A percentile compares a stretch with the other conserved stretches of the same genome.
Conservation (phyloP, 2,888 invertebrate genomes). For the Phasia obesa region DNA sequence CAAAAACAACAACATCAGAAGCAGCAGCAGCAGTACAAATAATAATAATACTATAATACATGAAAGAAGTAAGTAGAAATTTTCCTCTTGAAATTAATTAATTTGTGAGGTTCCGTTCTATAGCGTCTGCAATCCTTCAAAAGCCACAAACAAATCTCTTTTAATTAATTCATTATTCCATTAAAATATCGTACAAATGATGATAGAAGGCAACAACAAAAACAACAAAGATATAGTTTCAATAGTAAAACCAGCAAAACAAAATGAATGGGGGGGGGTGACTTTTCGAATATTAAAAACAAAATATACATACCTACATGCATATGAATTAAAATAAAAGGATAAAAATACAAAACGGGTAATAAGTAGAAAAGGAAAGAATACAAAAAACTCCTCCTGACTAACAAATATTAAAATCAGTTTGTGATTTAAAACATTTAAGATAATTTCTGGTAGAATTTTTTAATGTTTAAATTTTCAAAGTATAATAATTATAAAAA, state of each 20-base stretch:
- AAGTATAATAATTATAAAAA: conserved; percentile 43
- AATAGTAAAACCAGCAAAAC: conserved; percentile 9
- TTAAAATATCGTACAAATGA: conserved; percentile 73
- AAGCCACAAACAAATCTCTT: conserved; percentile 81
- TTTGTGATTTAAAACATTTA: conserved; percentile 43
- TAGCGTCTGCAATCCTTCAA: conserved; percentile 76
- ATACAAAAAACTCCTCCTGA: conserved; percentile 40
- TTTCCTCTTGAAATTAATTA: conserved; percentile 68
- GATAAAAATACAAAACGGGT: conserved; percentile 22
- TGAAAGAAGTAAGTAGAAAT: conserved; percentile 58
- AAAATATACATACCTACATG: neutral
- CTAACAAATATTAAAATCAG: conserved; percentile 58
- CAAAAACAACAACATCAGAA: conserved; percentile 24
- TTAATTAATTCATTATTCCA: conserved; percentile 81
- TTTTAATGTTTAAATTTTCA: conserved; percentile 21
- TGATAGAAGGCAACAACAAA: conserved; percentile 47
- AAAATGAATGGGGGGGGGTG: conserved; percentile 16
- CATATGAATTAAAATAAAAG: neutral
- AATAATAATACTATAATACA: conserved; percentile 34
- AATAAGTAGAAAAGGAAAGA: conserved; percentile 10
- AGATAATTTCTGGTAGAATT: conserved; percentile 43
- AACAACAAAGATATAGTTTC: conserved; percentile 22
- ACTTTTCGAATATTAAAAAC: conserved; percentile 27
- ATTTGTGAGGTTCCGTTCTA: conserved; percentile 64
- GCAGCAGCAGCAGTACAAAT: conserved; percentile 23